Conservation (phyloP, 2,113 vertebrate species). For the Odobenus rosmarus region DNA sequence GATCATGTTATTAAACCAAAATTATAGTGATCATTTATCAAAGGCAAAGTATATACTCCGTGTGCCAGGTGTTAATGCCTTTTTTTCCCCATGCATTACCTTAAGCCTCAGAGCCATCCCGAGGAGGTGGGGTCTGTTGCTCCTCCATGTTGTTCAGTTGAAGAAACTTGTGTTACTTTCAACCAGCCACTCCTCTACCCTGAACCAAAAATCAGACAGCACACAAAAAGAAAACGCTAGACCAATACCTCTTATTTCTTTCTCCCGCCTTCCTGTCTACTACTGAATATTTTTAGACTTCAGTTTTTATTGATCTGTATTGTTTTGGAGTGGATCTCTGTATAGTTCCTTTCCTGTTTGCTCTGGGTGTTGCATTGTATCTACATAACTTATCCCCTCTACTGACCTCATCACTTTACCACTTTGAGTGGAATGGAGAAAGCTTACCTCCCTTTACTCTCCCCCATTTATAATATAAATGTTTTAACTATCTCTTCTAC, state of each 20-base stretch:
- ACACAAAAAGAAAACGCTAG: neutral
- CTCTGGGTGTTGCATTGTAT: neutral
- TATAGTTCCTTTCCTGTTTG: too few relatives aligned
- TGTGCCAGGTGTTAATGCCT: neutral
- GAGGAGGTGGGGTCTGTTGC: neutral
- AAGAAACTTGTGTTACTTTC: neutral
- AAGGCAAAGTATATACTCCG: neutral
- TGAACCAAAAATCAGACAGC: neutral
- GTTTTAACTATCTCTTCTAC: neutral
- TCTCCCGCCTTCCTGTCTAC: neutral
- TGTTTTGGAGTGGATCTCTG: neutral
- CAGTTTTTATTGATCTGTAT: neutral
- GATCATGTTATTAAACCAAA: neutral
- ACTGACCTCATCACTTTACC: neutral
- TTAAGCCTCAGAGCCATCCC: neutral
- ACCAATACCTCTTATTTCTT: neutral
- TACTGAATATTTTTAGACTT: neutral
- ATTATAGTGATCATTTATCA: neutral
- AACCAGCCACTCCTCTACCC: neutral
- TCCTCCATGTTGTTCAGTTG: neutral
- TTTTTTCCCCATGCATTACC: neutral
- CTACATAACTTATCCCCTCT: neutral
- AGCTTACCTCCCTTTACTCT: neutral
- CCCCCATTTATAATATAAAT: neutral
- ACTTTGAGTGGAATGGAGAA: neutral